Evolutionary conservation across 1,140 invertebrate genomes (phyloP).

Genomic region (Drosophila pseudoobscura): DNA sequence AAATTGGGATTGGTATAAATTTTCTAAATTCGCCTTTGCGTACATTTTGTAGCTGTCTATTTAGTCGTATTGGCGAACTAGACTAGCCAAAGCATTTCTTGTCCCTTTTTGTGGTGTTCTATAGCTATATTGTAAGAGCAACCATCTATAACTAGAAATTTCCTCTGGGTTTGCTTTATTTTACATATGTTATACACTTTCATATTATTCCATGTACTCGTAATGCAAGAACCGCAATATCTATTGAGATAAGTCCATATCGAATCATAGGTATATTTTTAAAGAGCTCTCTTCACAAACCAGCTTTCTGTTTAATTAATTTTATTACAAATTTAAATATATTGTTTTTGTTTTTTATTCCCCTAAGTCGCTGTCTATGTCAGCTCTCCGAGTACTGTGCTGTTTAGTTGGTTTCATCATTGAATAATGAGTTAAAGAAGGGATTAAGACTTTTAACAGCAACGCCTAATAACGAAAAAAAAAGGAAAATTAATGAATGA

Average conservation of each 20-base stretch:
- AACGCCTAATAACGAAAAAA: constrained; percentile 55
- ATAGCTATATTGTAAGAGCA: too few species aligned
- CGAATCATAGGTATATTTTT: constrained; percentile 41
- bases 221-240: constrained; percentile 20
- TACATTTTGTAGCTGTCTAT: too few species aligned
- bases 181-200: constrained; percentile 58
- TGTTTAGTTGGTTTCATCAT: constrained; percentile 69
- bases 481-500: neutral
- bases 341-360: constrained; percentile 29
- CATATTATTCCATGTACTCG: constrained; percentile 44
- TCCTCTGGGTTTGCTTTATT: constrained; percentile 59
- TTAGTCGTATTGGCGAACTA: too few species aligned
- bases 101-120: too few species aligned
- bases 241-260: constrained; percentile 35
- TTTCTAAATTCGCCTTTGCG: too few species aligned
- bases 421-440: constrained; percentile 75
- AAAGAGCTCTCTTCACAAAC: constrained; percentile 43
- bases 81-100: too few species aligned
- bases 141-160: constrained; percentile 29
- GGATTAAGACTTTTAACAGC: constrained; percentile 80
- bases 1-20: too few species aligned
- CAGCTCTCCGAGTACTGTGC: constrained; percentile 34
- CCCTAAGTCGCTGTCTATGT: constrained; percentile 14
- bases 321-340: constrained; percentile 57
- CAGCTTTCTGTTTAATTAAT: constrained; percentile 22